Evolutionary conservation across 2,113 vertebrate species (phyloP), one percentile per base, ranked within the genome.

Genomic region (Promerops cafer): DNA sequence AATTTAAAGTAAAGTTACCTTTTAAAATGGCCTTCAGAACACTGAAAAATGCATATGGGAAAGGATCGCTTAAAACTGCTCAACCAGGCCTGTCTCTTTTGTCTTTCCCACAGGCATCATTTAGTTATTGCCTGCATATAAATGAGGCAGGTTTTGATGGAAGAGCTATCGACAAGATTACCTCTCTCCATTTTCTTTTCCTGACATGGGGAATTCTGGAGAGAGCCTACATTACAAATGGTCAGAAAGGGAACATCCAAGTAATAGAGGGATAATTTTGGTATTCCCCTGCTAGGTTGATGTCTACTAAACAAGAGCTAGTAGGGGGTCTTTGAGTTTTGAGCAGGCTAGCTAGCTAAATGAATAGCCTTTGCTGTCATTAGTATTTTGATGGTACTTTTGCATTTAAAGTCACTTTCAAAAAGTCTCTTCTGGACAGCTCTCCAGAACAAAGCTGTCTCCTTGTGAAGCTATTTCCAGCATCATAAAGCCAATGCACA

Each of bases 41-140:
- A 90, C 57, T 87, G 64, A 83, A 84, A 87, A 96, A 93, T 81
- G 60, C 83, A 61, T 57, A 42, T 35, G 49, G 72, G 90, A 90
- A 83, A 86, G 75, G 52, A 90, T 37, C 1, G 3, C 79, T 91
- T 77, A 81, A 87, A 95, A 90, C 47, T 74, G 77, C 72, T 93
- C 93, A 65, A 35, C 59, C 37, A 93, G 83, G 40, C 59, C 64
- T 77, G 75, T 85, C 87, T 95, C 88, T 87, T 72, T 52, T 96
- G 90, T 76, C 94, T 95, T 94, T 94, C 90, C 87, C 83, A 92
- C 28, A 78, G 90, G 94, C 94, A 89, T 81, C 24, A 64, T 92
- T 93, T 87, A 86, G 93, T 94, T 92, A 93, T 90, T 81, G 61
- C 88, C 72, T 90, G 93, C 96, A 95, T 90, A 68, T 90, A 78